Conservation (phyloP, 92 coral and sea anemone genomes). For the Palythoa heliodiscus region DNA sequence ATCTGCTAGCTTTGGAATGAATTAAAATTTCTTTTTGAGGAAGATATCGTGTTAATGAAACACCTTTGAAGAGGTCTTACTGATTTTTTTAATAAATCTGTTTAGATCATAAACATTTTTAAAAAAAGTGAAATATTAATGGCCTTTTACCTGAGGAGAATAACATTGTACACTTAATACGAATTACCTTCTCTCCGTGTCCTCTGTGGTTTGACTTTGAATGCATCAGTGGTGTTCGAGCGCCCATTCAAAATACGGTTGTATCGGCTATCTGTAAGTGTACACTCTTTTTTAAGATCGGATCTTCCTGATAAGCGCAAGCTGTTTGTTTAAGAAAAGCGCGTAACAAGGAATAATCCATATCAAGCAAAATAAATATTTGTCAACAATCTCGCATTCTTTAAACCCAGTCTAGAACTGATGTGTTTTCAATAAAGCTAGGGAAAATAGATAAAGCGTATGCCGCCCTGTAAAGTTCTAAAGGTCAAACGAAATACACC, state of each 20-base stretch:
- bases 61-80: too few relatives aligned
- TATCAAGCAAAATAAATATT: slow-evolving; percentile 12
- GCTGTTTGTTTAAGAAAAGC: slow-evolving; percentile 35
- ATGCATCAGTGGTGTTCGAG: background rate
- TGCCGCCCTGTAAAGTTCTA: too few relatives aligned
- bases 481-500: too few relatives aligned
- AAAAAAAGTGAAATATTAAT: background rate
- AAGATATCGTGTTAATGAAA: too few relatives aligned
- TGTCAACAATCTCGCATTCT: slow-evolving; percentile 23
- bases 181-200: background rate
- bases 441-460: too few relatives aligned
- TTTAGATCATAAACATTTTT: background rate
- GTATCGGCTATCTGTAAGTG: background rate
- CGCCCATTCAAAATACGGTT: slow-evolving; percentile 8
- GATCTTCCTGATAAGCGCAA: background rate
- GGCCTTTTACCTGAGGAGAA: background rate
- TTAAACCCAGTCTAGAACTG: too few relatives aligned
- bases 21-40: background rate
- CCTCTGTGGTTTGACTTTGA: background rate
- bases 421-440: too few relatives aligned
- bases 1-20: background rate
- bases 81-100: too few relatives aligned
- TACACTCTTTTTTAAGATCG: background rate
- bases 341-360: slow-evolving; percentile 5
- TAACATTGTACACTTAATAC: background rate